A percentile compares a stretch with the other conserved stretches of the same genome.
phyloP scores from a whole-genome alignment of 2,797 vertebrate genomes.

The Bufotes viridis region DNA sequence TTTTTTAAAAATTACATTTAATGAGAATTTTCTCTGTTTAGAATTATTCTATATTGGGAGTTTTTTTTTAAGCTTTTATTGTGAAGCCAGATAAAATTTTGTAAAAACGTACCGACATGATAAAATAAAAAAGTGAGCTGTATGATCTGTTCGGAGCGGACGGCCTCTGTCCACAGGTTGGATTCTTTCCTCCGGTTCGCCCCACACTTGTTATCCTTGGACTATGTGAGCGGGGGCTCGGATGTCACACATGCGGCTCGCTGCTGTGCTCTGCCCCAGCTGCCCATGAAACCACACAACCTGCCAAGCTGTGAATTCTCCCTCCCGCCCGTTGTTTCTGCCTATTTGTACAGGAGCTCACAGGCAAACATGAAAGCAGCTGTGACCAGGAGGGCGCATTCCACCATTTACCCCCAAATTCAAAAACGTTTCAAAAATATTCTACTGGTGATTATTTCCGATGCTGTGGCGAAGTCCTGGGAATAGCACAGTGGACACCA shows the following conservation, averaged over 20 bases:
- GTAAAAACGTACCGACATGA: too few relatives aligned
- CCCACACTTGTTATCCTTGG: not conserved
- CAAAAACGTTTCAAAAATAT: not conserved
- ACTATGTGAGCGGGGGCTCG: not conserved
- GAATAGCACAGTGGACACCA: too few relatives aligned
- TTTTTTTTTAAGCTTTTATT: too few relatives aligned
- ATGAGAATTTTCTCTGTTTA: too few relatives aligned
- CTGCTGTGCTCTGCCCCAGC: not conserved
- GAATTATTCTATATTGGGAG: too few relatives aligned
- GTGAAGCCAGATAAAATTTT: too few relatives aligned
- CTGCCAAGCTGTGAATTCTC: not conserved
- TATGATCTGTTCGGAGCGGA: too few relatives aligned
- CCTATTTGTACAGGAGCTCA: conserved; percentile 26
- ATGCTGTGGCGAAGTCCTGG: not conserved
- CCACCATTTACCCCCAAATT: not conserved
- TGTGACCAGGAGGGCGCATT: not conserved
- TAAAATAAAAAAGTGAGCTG: too few relatives aligned
- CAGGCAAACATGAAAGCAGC: conserved; percentile 13
- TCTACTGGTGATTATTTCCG: too few relatives aligned
- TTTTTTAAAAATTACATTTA: too few relatives aligned
- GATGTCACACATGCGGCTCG: not conserved
- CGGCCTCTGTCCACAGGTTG: too few relatives aligned
- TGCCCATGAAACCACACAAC: not conserved
- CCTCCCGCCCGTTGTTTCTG: not conserved
- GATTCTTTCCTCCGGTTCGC: not conserved